Evolutionary conservation across 1,140 invertebrate species (phyloP).

Genomic region (Drosophila rhopaloa): DNA sequence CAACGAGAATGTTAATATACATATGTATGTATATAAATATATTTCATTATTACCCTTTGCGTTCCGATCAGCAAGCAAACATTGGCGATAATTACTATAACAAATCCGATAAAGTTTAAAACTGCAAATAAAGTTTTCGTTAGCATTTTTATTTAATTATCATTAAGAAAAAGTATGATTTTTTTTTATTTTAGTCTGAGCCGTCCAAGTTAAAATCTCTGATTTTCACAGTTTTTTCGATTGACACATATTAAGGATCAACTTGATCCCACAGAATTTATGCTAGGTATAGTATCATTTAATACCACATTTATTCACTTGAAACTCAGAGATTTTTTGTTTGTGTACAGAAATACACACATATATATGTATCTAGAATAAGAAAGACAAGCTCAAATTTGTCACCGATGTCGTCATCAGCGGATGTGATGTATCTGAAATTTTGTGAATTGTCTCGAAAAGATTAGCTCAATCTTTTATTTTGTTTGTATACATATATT

Average conservation of each 20-base stretch:
- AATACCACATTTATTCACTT: too few relatives aligned
- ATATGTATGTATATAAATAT: not conserved
- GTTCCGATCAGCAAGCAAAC: conserved; percentile 62
- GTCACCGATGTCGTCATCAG: conserved; percentile 43
- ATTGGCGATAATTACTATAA: conserved; percentile 48
- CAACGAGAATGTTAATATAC: not conserved
- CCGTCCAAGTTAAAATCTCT: too few relatives aligned
- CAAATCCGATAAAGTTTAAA: conserved; percentile 55
- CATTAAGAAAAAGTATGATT: too few relatives aligned
- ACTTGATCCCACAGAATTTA: too few relatives aligned
- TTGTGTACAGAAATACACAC: too few relatives aligned
- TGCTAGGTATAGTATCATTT: too few relatives aligned
- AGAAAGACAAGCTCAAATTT: conserved; percentile 8
- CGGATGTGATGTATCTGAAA: conserved; percentile 1
- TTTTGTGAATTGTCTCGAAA: conserved; percentile 12
- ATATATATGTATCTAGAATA: conserved; percentile 10
- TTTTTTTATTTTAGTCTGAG: too few relatives aligned
- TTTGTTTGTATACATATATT: conserved; percentile 8
- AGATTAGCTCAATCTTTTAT: conserved; percentile 65
- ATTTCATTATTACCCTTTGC: conserved; percentile 37
- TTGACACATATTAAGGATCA: too few relatives aligned
- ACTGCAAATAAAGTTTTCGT: conserved; percentile 28
- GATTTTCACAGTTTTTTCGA: too few relatives aligned
- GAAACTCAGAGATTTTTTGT: too few relatives aligned
- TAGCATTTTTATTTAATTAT: too few relatives aligned